Percentiles rank a stretch among this genome's conserved stretches.
Evolutionary conservation across 2,888 invertebrate genomes (phyloP).

Genomic region (Allophyes oxyacanthae): DNA sequence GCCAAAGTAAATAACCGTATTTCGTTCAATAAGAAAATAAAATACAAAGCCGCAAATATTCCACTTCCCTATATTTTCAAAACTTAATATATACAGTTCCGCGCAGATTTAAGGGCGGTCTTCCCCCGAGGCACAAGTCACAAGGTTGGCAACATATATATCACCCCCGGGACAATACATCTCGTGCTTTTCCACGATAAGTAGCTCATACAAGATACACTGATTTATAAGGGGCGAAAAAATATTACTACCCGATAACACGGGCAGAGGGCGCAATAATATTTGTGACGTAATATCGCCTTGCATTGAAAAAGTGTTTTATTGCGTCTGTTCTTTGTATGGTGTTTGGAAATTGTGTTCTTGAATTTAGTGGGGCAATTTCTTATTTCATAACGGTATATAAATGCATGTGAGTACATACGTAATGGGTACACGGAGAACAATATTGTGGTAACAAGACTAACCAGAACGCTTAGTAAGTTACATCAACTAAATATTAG

Average conservation of each 20-base stretch:
- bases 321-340: constrained; percentile 23
- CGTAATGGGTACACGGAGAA: too few species aligned
- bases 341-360: constrained; percentile 14
- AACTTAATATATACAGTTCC: constrained; percentile 59
- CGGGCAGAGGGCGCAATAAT: constrained; percentile 58
- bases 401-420: too few species aligned
- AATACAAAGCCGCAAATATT: constrained; percentile 44
- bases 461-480: too few species aligned
- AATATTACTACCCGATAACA: constrained; percentile 68
- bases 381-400: too few species aligned
- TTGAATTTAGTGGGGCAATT: constrained; percentile 13
- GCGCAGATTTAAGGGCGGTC: constrained; percentile 55
- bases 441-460: too few species aligned
- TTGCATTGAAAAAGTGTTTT: constrained; percentile 57
- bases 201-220: constrained; percentile 81
- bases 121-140: constrained; percentile 70
- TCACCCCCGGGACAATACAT: constrained; percentile 81
- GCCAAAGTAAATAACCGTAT: constrained; percentile 48
- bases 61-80: constrained; percentile 53
- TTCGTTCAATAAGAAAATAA: constrained; percentile 32
- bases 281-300: constrained; percentile 50
- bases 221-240: constrained; percentile 80
- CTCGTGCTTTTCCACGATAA: constrained; percentile 78
- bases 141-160: constrained; percentile 69
- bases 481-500: too few species aligned